These are phyloP conservation scores for Pteropus rufus DNA, from an alignment of 2,797 vertebrate species.

Conservation along the genomic window DNA sequence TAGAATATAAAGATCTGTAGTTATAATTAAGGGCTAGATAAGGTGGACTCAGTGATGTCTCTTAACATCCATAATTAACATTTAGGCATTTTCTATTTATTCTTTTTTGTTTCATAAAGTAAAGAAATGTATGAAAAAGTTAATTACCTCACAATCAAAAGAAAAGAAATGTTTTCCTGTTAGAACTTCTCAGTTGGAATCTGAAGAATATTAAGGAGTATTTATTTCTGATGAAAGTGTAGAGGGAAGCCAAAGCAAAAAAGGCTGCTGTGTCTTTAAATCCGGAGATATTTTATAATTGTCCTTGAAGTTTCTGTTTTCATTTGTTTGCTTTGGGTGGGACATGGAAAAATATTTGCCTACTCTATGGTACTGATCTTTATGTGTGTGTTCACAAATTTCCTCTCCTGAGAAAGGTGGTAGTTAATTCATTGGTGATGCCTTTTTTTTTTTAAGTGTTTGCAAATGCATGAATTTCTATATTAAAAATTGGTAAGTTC, in stretches of 20 bases:
- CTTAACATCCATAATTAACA: background rate
- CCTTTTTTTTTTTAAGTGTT: conserved; percentile 10
- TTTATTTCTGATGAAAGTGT: background rate
- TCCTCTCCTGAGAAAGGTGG: conserved; percentile 59
- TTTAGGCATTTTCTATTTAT: background rate
- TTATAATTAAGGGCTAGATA: background rate
- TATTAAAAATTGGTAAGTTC: background rate
- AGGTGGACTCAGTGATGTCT: background rate
- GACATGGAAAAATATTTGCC: conserved; percentile 83
- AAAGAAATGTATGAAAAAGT: background rate
- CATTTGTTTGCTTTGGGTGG: conserved; percentile 76
- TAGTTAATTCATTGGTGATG: background rate
- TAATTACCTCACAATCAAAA: background rate
- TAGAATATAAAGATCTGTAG: background rate
- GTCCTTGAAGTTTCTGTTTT: conserved; percentile 76
- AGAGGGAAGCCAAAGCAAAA: background rate
- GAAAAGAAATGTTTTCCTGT: background rate
- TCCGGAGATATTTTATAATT: conserved; percentile 51
- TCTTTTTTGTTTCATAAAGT: background rate
- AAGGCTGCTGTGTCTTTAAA: conserved; percentile 10
- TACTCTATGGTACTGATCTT: conserved; percentile 69
- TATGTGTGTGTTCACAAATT: conserved; percentile 65
- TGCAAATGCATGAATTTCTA: background rate
- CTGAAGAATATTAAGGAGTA: background rate
- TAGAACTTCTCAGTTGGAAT: background rate